Percentiles rank a stretch among this genome's conserved stretches.
Conservation (phyloP, 2,113 vertebrate species). For the Ophthalmolycus amberensis region DNA sequence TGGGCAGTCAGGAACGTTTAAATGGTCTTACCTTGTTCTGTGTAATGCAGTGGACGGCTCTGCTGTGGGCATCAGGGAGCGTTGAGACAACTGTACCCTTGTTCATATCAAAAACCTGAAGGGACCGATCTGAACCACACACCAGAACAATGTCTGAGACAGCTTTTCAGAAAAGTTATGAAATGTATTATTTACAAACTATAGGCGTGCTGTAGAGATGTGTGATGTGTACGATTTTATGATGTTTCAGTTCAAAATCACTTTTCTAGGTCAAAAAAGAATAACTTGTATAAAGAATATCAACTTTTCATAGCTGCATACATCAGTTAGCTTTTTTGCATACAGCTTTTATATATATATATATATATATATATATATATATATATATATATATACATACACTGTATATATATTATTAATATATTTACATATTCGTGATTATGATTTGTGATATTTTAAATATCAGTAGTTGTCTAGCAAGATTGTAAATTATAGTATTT, state of each 20-base stretch:
- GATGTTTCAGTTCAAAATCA: background rate
- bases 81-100: slow-evolving; percentile 78
- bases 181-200: background rate
- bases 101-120: slow-evolving; percentile 92
- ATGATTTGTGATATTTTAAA: background rate
- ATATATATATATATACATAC: no score
- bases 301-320: background rate
- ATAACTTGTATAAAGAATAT: background rate
- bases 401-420: no score
- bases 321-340: slow-evolving; percentile 10
- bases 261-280: background rate
- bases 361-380: no score
- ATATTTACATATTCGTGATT: no score
- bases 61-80: slow-evolving; percentile 84
- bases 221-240: background rate
- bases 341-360: background rate
- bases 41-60: slow-evolving; percentile 87
- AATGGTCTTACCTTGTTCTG: slow-evolving; percentile 87
- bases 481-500: background rate
- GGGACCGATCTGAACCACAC: slow-evolving; percentile 83
- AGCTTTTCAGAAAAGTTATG: slow-evolving; percentile 54
- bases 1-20: background rate
- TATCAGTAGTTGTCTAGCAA: background rate
- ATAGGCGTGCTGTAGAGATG: background rate
- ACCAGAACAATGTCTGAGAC: slow-evolving; percentile 87